Evolutionary conservation across 2,888 invertebrate species (phyloP), one percentile per base, ranked within the genome.

Genomic region (Hirtodrosophila trivittata): DNA sequence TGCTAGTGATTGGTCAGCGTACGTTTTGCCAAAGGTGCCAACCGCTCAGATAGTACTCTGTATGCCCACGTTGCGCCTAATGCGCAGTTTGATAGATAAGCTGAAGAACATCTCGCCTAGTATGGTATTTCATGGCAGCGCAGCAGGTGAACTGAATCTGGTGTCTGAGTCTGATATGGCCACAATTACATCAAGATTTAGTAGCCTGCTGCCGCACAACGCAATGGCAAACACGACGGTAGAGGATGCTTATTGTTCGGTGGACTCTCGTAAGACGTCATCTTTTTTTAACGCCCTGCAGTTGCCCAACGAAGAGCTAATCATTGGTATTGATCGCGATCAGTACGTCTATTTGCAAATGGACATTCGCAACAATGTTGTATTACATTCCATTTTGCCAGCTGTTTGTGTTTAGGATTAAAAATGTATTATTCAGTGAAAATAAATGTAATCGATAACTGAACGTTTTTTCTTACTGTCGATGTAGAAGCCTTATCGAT

Each of bases 91-190:
- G 4, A 94, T 97, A 25, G 98, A 98, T 66, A 93, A 95, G 68
- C 94, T 98, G 93, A 95, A 95, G 88, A 95, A 94, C 49, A 93
- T 97, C 91, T 94, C 94, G 7, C 92, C 94, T 0, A 93, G 93
- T 60, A 92, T 97, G 28, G 93, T 93, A 0, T 92, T 97, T 30
- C 92, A 94, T 58, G 97, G 95, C 0, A 95, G 94, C 28, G 93
- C 93, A 25, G 92, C 92, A 50, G 97, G 97, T 0, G 91, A 93
- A 51, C 90, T 97, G 9, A 93, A 93, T 12, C 89, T 97, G 32
- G 94, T 94, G 75, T 94, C 96, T 30, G 95, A 95, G 86, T 95
- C 96, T 0, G 95, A 95, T 76, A 93, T 94, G 90, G 96, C 96
- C 3, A 94, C 94, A 41, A 94, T 97, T 1, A 94, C 96, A 0